phyloP scores from a whole-genome alignment of 2,113 vertebrate species.

The Cinclus mexicanus region DNA sequence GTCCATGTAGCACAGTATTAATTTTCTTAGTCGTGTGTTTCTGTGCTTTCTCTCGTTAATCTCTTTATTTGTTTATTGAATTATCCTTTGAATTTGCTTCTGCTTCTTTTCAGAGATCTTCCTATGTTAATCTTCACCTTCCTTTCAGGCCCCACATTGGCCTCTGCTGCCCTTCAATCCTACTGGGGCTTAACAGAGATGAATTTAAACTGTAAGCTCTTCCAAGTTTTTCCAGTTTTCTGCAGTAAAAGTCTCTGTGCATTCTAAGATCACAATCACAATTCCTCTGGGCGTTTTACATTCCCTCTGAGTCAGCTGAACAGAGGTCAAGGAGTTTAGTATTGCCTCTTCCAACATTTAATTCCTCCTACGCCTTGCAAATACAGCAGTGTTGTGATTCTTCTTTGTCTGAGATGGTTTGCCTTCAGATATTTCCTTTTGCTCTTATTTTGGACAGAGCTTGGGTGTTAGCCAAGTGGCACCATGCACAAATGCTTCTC shows the following conservation, averaged over 20 bases:
- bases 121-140: constrained; percentile 28
- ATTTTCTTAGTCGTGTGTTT: neutral
- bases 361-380: neutral
- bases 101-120: constrained; percentile 52
- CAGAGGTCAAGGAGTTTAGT: constrained; percentile 16
- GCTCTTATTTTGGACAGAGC: neutral
- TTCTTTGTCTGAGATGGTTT: neutral
- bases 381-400: neutral
- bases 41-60: constrained; percentile 4
- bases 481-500: neutral
- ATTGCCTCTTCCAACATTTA: neutral
- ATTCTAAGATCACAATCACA: constrained; percentile 2
- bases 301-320: constrained; percentile 40
- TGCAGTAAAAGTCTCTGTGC: neutral
- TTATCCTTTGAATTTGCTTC: constrained; percentile 42
- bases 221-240: constrained; percentile 8
- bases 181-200: neutral
- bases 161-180: constrained; percentile 11
- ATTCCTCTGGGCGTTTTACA: neutral
- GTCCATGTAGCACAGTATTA: neutral
- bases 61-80: constrained; percentile 54
- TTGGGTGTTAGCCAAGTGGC: neutral
- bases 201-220: constrained; percentile 9
- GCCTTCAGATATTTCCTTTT: neutral
- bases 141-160: neutral